Conservation (phyloP, 1,140 invertebrate species). For the Elymnias hypermnestra region DNA sequence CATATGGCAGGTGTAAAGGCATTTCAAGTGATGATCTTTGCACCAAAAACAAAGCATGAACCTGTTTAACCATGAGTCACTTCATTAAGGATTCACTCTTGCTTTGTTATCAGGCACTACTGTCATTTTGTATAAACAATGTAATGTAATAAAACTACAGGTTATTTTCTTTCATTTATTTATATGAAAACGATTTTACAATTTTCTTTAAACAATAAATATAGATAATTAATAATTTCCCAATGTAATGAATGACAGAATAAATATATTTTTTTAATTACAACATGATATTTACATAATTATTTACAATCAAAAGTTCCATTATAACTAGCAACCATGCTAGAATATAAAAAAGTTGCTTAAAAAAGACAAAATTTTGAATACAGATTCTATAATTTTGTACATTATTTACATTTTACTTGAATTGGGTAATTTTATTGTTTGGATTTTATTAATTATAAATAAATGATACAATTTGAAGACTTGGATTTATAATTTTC, state of each 20-base stretch:
- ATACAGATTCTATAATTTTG: constrained; percentile 40
- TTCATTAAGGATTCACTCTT: too few species aligned
- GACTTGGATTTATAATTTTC: too few species aligned
- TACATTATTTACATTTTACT: constrained; percentile 64
- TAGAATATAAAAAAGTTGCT: constrained; percentile 53
- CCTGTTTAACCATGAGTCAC: too few species aligned
- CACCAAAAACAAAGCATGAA: too few species aligned
- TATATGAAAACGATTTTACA: constrained; percentile 72
- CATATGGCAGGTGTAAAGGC: too few species aligned
- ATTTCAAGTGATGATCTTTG: too few species aligned
- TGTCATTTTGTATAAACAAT: background rate
- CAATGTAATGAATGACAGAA: constrained; percentile 61
- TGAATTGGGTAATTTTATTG: too few species aligned
- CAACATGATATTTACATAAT: constrained; percentile 52
- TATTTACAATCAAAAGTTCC: constrained; percentile 48
- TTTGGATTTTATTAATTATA: too few species aligned
- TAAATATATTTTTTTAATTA: constrained; percentile 64
- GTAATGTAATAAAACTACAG: constrained; percentile 9
- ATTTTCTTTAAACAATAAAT: constrained; percentile 69
- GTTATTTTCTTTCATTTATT: constrained; percentile 43
- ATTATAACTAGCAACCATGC: constrained; percentile 34
- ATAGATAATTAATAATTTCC: constrained; percentile 56
- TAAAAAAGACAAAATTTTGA: constrained; percentile 37
- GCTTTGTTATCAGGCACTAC: too few species aligned
- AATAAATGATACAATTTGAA: too few species aligned